phyloP scores from a whole-genome alignment of 2,888 invertebrate species.

The Cryptosula pallasiana region DNA sequence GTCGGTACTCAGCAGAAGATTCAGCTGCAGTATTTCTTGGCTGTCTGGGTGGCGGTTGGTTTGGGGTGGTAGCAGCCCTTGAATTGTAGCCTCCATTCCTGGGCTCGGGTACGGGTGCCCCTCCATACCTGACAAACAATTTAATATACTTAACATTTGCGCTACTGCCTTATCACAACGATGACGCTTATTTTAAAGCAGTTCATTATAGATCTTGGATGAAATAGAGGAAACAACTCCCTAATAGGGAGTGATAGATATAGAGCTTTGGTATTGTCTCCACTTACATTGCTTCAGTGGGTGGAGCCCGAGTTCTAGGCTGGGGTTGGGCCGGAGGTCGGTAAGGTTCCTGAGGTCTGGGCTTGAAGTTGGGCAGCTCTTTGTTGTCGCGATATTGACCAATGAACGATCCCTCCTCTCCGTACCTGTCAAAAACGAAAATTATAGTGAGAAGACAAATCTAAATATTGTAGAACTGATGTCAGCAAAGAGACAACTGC shows the following conservation, averaged over 20 bases:
- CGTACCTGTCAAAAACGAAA: no score
- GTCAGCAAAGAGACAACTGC: no score
- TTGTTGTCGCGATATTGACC: constrained; percentile 19
- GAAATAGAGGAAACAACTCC: no score
- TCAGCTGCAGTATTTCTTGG: constrained; percentile 7
- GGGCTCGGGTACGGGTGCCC: not conserved
- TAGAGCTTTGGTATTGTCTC: no score
- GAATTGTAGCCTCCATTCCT: constrained; percentile 1
- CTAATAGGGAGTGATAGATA: no score
- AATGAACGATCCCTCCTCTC: constrained; percentile 19
- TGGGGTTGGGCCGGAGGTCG: not conserved
- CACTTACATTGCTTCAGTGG: constrained; percentile 12
- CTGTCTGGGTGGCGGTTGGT: not conserved
- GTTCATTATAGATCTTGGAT: no score
- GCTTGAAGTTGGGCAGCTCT: constrained; percentile 20
- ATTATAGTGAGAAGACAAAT: no score
- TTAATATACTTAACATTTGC: no score
- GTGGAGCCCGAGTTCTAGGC: not conserved
- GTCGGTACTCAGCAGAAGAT: constrained; percentile 9
- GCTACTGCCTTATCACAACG: no score
- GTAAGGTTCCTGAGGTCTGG: not conserved
- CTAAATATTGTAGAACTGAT: no score
- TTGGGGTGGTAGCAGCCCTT: not conserved
- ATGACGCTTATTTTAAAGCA: no score
- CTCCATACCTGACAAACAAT: not conserved